Conservation (phyloP, 2,888 invertebrate species). For the Eilema sororculum region DNA sequence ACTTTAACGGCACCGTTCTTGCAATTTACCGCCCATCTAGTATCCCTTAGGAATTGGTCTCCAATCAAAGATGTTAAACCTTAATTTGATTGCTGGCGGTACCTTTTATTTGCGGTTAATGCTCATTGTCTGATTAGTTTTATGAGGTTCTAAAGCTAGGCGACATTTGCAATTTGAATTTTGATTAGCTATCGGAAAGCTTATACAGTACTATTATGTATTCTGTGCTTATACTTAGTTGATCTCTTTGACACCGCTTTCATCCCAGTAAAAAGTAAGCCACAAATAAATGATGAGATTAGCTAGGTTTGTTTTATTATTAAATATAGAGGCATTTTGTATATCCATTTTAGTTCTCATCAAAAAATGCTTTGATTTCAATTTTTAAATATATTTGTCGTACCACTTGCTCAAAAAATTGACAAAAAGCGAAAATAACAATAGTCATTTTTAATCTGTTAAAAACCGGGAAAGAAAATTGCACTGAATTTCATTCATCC, state of each 20-base stretch:
- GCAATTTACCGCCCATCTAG: conserved; percentile 45
- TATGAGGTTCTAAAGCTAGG: conserved; percentile 27
- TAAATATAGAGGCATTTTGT: background rate
- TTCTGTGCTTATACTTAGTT: background rate
- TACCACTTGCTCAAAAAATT: no score
- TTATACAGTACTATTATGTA: no score
- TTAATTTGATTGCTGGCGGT: conserved; percentile 44
- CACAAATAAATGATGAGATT: background rate
- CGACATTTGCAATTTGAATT: conserved; percentile 18
- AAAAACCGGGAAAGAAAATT: no score
- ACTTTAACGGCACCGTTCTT: conserved; percentile 40
- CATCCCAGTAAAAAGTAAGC: background rate
- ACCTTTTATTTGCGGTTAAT: conserved; percentile 50
- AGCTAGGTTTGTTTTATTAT: background rate
- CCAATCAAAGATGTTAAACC: conserved; percentile 45
- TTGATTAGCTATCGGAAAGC: conserved; percentile 7
- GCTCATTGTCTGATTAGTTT: conserved; percentile 51
- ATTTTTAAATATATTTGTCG: no score
- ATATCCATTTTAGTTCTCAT: background rate
- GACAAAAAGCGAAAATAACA: no score
- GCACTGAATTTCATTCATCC: no score
- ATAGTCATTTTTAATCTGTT: no score
- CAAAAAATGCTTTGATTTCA: background rate
- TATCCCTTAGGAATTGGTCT: conserved; percentile 41
- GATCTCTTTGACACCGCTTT: background rate